These are phyloP conservation scores for Aleiodes leptofemur DNA, from an alignment of 2,888 invertebrate species.

Conservation along the genomic window DNA sequence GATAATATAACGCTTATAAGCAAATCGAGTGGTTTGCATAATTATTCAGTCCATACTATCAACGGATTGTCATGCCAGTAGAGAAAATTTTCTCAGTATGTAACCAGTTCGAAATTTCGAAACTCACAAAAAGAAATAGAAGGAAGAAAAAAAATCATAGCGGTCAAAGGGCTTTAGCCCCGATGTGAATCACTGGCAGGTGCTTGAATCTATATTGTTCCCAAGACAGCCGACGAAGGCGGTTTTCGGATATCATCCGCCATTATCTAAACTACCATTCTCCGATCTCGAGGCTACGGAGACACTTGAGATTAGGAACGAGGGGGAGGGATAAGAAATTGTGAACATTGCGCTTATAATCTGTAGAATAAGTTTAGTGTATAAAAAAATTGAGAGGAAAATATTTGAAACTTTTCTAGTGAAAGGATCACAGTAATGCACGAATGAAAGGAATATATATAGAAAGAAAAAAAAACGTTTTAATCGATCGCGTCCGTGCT, in stretches of 20 bases:
- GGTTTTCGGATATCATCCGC: constrained; percentile 59
- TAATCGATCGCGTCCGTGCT: constrained; percentile 34
- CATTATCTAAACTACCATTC: constrained; percentile 62
- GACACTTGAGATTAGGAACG: constrained; percentile 33
- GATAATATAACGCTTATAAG: no score
- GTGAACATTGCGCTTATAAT: not conserved
- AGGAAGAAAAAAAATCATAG: constrained; percentile 46
- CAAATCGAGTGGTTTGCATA: no score
- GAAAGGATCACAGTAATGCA: constrained; percentile 6
- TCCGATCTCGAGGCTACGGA: constrained; percentile 57
- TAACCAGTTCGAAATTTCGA: no score
- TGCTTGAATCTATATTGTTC: constrained; percentile 58
- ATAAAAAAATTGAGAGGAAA: no score
- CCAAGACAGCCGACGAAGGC: constrained; percentile 57
- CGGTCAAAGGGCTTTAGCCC: constrained; percentile 35
- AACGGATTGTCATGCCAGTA: no score
- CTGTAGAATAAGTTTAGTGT: no score
- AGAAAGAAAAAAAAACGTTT: not conserved
- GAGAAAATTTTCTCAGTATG: no score
- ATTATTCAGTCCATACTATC: no score
- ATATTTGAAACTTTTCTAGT: no score
- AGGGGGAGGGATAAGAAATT: constrained; percentile 23
- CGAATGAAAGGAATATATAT: not conserved
- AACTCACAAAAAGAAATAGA: not conserved
- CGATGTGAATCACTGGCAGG: constrained; percentile 51